These are phyloP conservation scores for Limosa lapponica DNA, from an alignment of 2,797 vertebrate species.

Conservation along the genomic window DNA sequence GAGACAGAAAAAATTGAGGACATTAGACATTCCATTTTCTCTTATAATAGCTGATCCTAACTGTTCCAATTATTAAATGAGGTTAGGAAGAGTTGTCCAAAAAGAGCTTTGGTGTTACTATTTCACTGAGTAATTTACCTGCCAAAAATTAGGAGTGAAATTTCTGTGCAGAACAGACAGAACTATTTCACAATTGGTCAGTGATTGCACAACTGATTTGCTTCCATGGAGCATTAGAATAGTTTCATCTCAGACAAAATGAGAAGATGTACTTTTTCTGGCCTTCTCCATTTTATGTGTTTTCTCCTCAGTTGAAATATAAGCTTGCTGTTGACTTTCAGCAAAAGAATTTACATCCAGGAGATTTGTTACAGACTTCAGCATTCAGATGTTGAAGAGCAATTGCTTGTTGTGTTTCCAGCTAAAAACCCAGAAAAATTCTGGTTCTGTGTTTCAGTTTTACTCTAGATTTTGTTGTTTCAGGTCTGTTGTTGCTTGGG, in stretches of 20 bases:
- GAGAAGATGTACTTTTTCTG: not conserved
- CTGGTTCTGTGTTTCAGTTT: not conserved
- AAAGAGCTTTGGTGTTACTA: not conserved
- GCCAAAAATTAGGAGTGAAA: not conserved
- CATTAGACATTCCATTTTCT: not conserved
- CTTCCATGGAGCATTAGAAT: not conserved
- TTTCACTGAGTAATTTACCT: not conserved
- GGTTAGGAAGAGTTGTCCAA: not conserved
- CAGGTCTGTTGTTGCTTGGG: not conserved
- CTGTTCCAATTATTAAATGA: not conserved
- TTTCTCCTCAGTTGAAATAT: not conserved
- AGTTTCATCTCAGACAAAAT: not conserved
- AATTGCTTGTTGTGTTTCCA: not conserved
- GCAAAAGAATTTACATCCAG: not conserved
- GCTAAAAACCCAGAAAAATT: not conserved
- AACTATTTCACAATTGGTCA: not conserved
- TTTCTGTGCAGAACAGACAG: not conserved
- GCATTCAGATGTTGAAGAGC: not conserved
- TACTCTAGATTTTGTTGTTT: not conserved
- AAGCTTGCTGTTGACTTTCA: not conserved
- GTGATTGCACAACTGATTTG: not conserved
- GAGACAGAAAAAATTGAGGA: not conserved
- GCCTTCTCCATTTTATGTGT: not conserved
- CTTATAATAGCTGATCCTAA: not conserved
- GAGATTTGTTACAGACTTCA: not conserved